Conservation (phyloP, 2,797 vertebrate genomes). For the Erethizon dorsatum region DNA sequence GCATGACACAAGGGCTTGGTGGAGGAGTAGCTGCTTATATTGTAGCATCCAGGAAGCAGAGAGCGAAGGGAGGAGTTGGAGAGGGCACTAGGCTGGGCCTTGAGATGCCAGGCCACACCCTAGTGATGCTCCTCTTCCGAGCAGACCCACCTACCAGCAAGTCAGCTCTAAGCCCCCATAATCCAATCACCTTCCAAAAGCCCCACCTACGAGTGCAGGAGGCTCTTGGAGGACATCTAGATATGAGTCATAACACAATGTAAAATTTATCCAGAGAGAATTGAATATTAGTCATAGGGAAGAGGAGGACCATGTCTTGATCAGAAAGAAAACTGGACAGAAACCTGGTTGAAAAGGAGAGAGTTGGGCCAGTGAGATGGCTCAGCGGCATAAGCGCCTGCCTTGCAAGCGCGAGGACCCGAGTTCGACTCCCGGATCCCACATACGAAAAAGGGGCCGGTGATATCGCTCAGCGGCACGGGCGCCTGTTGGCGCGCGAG, state of each 20-base stretch:
- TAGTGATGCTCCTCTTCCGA: not conserved
- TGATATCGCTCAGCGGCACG: too few relatives aligned
- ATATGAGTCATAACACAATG: too few relatives aligned
- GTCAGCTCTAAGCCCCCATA: not conserved
- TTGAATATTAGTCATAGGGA: not conserved
- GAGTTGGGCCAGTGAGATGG: too few relatives aligned
- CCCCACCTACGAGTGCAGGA: too few relatives aligned
- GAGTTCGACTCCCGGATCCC: too few relatives aligned
- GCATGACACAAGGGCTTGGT: not conserved
- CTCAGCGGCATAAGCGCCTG: too few relatives aligned
- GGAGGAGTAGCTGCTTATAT: not conserved
- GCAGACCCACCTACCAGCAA: not conserved
- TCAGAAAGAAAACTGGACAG: not conserved
- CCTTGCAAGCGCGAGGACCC: too few relatives aligned
- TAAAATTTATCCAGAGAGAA: not conserved
- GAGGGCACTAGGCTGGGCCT: not conserved
- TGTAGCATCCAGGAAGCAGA: not conserved
- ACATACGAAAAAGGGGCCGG: too few relatives aligned
- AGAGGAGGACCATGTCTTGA: not conserved
- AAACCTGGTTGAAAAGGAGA: not conserved
- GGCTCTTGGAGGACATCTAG: not conserved
- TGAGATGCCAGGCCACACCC: not conserved
- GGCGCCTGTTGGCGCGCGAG: too few relatives aligned
- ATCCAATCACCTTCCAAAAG: not conserved
- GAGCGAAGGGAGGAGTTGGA: not conserved